Percentiles rank a stretch among this genome's conserved stretches.
phyloP scores from a whole-genome alignment of 2,888 invertebrate genomes.

The Cerceris ruficornis region DNA sequence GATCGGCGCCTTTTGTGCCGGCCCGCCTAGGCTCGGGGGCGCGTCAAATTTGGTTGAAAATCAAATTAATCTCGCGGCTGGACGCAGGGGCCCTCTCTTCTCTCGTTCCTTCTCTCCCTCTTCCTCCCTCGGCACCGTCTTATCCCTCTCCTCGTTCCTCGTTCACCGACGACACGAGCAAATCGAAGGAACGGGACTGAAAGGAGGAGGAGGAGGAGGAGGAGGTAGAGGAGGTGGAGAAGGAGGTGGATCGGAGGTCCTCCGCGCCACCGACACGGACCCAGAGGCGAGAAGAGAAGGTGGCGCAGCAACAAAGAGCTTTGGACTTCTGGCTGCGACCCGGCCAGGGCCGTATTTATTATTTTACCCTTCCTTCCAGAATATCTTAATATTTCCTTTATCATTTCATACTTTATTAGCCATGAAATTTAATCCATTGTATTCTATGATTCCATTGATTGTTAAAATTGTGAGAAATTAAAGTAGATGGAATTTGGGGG shows the following conservation, averaged over 20 bases:
- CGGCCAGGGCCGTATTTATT: slow-evolving; percentile 70
- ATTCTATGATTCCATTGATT: too few species aligned
- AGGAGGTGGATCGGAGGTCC: slow-evolving; percentile 69
- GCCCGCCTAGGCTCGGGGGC: slow-evolving; percentile 70
- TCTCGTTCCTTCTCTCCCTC: slow-evolving; percentile 13
- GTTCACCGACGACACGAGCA: slow-evolving; percentile 72
- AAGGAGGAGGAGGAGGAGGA: slow-evolving; percentile 52
- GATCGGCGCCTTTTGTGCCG: slow-evolving; percentile 71
- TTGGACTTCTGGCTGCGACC: slow-evolving; percentile 75
- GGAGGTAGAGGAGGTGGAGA: slow-evolving; percentile 59
- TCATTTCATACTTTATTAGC: neutral
- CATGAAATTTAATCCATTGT: too few species aligned
- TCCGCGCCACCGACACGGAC: slow-evolving; percentile 71
- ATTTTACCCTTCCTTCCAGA: neutral
- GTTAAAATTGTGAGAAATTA: too few species aligned
- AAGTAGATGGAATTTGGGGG: too few species aligned
- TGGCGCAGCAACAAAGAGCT: slow-evolving; percentile 79
- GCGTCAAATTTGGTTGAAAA: slow-evolving; percentile 80
- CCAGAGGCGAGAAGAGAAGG: slow-evolving; percentile 79
- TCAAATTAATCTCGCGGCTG: slow-evolving; percentile 79
- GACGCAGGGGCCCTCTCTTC: slow-evolving; percentile 62
- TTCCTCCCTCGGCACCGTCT: slow-evolving; percentile 12
- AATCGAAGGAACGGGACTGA: slow-evolving; percentile 73
- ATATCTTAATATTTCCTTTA: neutral
- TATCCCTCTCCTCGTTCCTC: slow-evolving; percentile 39